A percentile compares a stretch with the other conserved stretches of the same genome.
phyloP scores from a whole-genome alignment of 2,113 vertebrate genomes.

The Chamaetylas fuelleborni region DNA sequence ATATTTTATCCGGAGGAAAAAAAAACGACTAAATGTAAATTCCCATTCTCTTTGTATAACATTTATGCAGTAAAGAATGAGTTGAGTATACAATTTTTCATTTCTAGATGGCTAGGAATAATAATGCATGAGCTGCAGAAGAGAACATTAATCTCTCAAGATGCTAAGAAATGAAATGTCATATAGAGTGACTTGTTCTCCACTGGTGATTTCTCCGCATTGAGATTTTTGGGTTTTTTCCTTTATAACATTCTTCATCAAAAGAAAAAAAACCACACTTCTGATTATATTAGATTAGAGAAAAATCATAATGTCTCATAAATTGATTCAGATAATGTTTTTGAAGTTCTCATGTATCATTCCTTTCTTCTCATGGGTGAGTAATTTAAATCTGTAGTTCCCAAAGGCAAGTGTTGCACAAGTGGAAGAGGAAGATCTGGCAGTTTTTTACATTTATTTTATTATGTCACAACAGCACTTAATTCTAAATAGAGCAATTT shows the following conservation, averaged over 20 bases:
- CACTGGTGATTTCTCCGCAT: background rate
- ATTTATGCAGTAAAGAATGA: constrained; percentile 71
- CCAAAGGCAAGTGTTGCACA: background rate
- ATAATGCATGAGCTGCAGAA: constrained; percentile 54
- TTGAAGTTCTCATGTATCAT: background rate
- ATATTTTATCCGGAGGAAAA: constrained; percentile 54
- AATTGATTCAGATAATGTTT: background rate
- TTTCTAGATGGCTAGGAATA: constrained; percentile 46
- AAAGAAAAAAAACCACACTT: background rate
- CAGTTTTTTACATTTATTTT: background rate
- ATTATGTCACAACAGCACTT: background rate
- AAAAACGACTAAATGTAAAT: constrained; percentile 51
- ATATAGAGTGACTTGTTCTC: constrained; percentile 47
- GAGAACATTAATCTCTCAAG: constrained; percentile 60
- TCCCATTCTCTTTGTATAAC: constrained; percentile 66
- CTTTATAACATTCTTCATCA: background rate
- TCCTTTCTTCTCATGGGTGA: background rate
- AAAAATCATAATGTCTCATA: background rate
- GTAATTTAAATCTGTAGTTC: background rate
- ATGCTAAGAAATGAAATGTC: constrained; percentile 68
- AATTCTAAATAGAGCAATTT: background rate
- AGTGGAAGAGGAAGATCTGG: background rate
- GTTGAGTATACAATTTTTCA: constrained; percentile 69
- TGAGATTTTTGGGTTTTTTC: background rate
- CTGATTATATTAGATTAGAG: background rate